Base-by-base conservation (phyloP, 1,140 invertebrate species). In the Sarcophaga peregrina region DNA sequence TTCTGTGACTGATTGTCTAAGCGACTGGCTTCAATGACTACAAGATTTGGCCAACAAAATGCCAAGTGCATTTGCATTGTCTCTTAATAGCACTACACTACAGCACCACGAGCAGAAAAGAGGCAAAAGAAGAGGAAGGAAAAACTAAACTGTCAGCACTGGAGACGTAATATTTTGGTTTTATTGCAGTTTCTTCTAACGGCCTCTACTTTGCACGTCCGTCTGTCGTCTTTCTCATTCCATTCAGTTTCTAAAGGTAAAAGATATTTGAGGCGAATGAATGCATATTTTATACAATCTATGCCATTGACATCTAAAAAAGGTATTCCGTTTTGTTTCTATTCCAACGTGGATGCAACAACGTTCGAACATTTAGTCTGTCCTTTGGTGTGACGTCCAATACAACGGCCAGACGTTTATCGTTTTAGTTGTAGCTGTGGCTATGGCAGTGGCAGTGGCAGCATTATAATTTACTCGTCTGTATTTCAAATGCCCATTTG, bases 261-360 rank as follows among this genome's bases (percentile, higher is more conserved):
- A 13, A 62, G 17, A n/a, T 62, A 62, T 68, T 68, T 68, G 17
- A 72, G 17, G n/a, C 47, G 50, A 78, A 50, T 17, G 48, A 46
- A 78, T 50, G 50, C 47, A 47, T 47, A 76, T 76, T 78, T 78
- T 78, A 78, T 78, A 50, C 47, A 50, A 78, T 78, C 47, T 78
- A 52, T 78, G 75, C 75, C 75, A 78, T 78, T 78, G 75, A 78
- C 75, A 78, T 78, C 47, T 50, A 78, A 58, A 58, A 37, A 58
- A 78, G 75, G 75, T 78, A 37, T 68, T 68, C 25, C 25, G n/a
- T 68, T 10, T 68, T 68, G 62, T 20, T 68, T 58, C 5, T n/a
- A 2, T 2, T 37, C 4, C 25, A 1, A 37, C 4, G 25, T 37
- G 25, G 25, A 37, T 37, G 25, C 25, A 37, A 37, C 25, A 37